Evolutionary conservation across 2,797 vertebrate genomes (phyloP), one percentile per base, ranked within the genome.

Genomic region (Coregonus ussuriensis): DNA sequence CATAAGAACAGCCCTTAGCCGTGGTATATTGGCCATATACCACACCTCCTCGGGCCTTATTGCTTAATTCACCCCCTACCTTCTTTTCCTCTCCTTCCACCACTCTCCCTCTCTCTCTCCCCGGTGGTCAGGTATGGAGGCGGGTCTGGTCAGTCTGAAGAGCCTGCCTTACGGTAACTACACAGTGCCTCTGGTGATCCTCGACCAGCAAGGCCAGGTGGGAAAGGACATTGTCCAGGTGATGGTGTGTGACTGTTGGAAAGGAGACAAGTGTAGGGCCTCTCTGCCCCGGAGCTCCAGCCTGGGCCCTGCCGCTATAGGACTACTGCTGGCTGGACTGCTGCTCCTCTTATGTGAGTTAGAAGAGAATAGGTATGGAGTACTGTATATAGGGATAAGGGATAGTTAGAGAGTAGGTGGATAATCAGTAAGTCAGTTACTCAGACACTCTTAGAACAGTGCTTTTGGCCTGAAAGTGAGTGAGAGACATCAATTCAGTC

Each of bases 281-380:
- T 83, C 68, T 25, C n/a, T 51, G 0, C 73, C 80, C 0, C 0
- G 18, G 0, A 66, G 83, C 6, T 2, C 77, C 1, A 4, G 0
- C 0, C 1, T 95, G n/a, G 90, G 88, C 6, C 1, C 54, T 21
- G 80, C 79, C 2, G 83, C n/a, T 69, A 88, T 95, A 37, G 91
- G 73, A 53, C 52, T 90, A 4, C 67, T 94, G 7, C 4, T 94
- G 5, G 71, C 13, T 1, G 87, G 79, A 16, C 15, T 96, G 31
- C 62, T 95, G 3, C 14, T 91, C 14, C 77, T 96, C 9, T 69
- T 94, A 71, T 59, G 96, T 97, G 83, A 95, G 96, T 90, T 5
- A 63, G 25, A 63, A 25, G 21, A 7, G 4, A 66, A 33, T 29
- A 13, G 25, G 13, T 14, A 66, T 66, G 31, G 62, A 65, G n/a